Evolutionary conservation across 2,113 vertebrate species (phyloP).

Genomic region (Setophaga coronata): DNA sequence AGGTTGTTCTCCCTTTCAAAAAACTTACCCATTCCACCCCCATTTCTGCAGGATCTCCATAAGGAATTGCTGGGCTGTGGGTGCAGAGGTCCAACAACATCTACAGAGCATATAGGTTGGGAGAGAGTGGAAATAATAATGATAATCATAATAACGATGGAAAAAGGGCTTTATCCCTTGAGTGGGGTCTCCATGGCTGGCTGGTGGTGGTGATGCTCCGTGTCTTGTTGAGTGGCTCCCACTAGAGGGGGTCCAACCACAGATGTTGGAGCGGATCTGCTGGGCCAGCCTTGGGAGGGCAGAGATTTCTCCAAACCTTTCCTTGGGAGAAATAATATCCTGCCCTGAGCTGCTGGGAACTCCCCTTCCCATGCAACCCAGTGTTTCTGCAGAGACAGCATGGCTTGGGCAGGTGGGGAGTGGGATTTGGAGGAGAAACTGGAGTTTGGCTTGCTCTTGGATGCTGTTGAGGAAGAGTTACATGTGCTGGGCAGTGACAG

Average conservation of each 20-base stretch:
- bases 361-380: accelerated
- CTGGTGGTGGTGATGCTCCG: background rate
- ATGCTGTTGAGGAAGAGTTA: background rate
- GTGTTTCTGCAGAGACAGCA: background rate
- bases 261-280: slow-evolving; percentile 45
- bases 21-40: background rate
- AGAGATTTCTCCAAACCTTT: background rate
- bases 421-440: background rate
- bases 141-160: accelerated
- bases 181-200: slow-evolving; percentile 14
- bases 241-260: slow-evolving; percentile 71
- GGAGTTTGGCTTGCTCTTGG: background rate
- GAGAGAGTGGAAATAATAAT: background rate
- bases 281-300: slow-evolving; percentile 4
- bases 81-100: background rate
- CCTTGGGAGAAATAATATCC: background rate
- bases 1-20: background rate
- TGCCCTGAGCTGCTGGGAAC: background rate
- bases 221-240: slow-evolving; percentile 62
- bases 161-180: background rate
- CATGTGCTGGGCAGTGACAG: background rate
- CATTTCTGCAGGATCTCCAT: background rate
- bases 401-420: background rate
- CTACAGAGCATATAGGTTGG: background rate
- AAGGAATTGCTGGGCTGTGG: background rate